Conservation (phyloP, 2,113 vertebrate species). For the Sapajus apella region DNA sequence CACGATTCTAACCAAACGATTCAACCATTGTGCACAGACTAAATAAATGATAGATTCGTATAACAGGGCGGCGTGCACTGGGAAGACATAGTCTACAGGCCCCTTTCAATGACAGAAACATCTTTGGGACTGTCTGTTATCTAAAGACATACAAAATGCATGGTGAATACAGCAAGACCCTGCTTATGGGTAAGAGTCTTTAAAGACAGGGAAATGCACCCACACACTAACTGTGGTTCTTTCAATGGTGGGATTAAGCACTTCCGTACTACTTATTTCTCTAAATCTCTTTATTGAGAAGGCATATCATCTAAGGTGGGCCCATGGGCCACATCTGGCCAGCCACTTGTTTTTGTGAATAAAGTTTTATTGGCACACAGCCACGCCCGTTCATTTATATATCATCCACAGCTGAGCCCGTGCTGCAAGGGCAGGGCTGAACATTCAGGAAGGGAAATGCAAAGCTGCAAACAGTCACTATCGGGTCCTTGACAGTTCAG, state of each 20-base stretch:
- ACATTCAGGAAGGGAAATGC: fast-evolving
- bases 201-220: background rate
- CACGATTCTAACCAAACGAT: background rate
- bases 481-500: background rate
- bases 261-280: background rate
- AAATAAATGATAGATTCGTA: fast-evolving
- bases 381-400: fast-evolving
- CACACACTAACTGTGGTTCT: background rate
- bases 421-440: background rate
- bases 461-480: background rate
- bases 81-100: fast-evolving
- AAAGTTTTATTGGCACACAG: background rate
- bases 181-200: background rate
- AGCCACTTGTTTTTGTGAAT: background rate
- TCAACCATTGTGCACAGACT: fast-evolving
- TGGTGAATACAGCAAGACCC: background rate
- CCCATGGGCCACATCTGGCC: background rate
- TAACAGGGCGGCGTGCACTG: fast-evolving
- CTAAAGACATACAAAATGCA: background rate
- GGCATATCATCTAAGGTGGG: background rate
- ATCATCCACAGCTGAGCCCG: no score
- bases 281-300: background rate
- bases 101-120: background rate
- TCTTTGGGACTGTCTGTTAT: fast-evolving
- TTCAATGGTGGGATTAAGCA: background rate